Conservation (phyloP, 2,888 invertebrate genomes). For the Volucella inflata region DNA sequence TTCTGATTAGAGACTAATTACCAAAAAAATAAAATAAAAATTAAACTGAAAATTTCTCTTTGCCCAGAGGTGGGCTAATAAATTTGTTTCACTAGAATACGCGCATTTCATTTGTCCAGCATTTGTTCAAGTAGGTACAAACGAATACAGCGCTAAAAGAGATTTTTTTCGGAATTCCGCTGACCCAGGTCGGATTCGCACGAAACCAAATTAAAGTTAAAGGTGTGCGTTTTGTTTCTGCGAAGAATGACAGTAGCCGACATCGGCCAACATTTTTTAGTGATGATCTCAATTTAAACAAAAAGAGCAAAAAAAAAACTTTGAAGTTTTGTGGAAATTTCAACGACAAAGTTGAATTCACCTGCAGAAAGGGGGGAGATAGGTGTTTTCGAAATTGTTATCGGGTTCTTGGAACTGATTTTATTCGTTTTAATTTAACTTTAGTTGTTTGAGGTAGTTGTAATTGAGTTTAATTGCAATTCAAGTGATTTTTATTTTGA, state of each 20-base stretch:
- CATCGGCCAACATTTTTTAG: neutral
- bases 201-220: conserved; percentile 38
- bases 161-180: conserved; percentile 1
- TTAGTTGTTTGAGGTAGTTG: neutral
- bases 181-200: conserved; percentile 55
- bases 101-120: conserved; percentile 1
- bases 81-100: neutral
- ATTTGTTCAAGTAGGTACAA: no score
- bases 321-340: conserved; percentile 33
- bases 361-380: conserved; percentile 5
- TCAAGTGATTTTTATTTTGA: conserved; percentile 19
- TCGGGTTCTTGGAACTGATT: conserved; percentile 53
- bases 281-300: conserved; percentile 45
- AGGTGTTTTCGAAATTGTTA: conserved; percentile 12
- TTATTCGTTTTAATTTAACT: conserved; percentile 20
- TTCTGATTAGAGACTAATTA: conserved; percentile 31
- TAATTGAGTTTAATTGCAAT: conserved; percentile 52
- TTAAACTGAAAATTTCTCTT: neutral
- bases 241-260: conserved; percentile 29
- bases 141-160: no score
- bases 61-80: neutral
- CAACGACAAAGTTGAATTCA: conserved; percentile 19
- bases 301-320: conserved; percentile 3
- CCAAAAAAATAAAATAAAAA: neutral
- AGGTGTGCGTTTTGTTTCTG: conserved; percentile 39